Percentiles rank a stretch among this genome's conserved stretches.
Evolutionary conservation across 2,797 vertebrate genomes (phyloP).

Genomic region (Hypotaenidia okinawae): DNA sequence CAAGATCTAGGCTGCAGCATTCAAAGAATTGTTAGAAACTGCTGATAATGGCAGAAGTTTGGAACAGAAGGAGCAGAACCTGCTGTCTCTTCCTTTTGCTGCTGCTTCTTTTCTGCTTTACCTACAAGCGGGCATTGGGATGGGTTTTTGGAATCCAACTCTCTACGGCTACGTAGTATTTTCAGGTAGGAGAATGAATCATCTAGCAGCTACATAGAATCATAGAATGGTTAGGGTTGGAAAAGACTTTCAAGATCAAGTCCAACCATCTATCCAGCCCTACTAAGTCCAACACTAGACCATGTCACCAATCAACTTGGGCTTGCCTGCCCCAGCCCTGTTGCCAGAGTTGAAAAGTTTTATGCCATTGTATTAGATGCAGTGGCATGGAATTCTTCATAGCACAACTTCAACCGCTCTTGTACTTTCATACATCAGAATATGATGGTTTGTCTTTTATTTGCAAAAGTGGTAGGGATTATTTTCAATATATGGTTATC

Average conservation of each 20-base stretch:
- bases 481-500: neutral
- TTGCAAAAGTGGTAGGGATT: neutral
- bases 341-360: neutral
- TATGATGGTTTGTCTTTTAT: neutral
- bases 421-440: neutral
- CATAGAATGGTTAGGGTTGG: too few relatives aligned
- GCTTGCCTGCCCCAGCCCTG: neutral
- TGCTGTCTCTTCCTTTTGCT: neutral
- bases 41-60: neutral
- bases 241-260: too few relatives aligned
- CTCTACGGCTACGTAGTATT: neutral
- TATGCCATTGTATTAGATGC: neutral
- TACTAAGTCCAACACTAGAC: too few relatives aligned
- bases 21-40: neutral
- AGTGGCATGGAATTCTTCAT: neutral
- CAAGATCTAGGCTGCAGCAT: neutral
- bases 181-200: neutral
- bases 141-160: neutral
- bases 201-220: neutral
- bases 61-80: neutral
- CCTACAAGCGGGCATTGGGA: neutral
- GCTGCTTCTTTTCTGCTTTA: neutral
- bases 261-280: too few relatives aligned
- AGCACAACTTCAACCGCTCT: neutral
- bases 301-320: neutral